These are phyloP conservation scores for Eulemur rufifrons DNA, from an alignment of 2,113 vertebrate species.

Conservation along the genomic window DNA sequence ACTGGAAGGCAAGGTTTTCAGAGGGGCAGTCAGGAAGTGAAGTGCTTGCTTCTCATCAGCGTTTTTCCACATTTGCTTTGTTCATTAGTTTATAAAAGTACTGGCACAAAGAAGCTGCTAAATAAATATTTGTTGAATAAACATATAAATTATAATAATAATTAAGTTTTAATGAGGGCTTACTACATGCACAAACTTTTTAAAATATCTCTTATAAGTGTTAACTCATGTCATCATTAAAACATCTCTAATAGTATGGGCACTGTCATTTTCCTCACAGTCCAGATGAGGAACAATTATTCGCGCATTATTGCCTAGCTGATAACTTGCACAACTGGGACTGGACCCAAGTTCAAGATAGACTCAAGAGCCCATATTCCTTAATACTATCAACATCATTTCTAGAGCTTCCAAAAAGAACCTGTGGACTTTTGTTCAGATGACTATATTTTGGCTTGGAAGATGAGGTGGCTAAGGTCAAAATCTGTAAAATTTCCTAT, in stretches of 20 bases:
- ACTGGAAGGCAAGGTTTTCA: neutral
- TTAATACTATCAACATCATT: neutral
- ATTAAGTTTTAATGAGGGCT: neutral
- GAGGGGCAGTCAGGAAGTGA: fast-evolving
- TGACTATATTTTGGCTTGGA: neutral
- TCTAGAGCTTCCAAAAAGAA: neutral
- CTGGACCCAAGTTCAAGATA: neutral
- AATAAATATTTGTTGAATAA: neutral
- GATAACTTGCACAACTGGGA: neutral
- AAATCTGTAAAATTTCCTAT: neutral
- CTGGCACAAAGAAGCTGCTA: neutral
- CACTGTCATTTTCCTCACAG: neutral
- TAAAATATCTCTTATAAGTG: neutral
- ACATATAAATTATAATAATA: neutral
- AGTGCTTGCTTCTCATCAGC: too few relatives aligned
- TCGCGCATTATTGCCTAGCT: neutral
- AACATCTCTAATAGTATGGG: neutral
- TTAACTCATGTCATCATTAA: neutral
- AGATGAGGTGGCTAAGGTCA: neutral
- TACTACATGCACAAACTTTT: neutral
- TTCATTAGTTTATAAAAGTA: neutral
- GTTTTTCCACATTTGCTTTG: neutral
- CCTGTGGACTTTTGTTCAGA: neutral
- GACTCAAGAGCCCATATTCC: neutral
- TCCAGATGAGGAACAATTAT: neutral